Evolutionary conservation across 1,140 invertebrate species (phyloP), one percentile per base, ranked within the genome.

Genomic region (Adelges cooleyi): DNA sequence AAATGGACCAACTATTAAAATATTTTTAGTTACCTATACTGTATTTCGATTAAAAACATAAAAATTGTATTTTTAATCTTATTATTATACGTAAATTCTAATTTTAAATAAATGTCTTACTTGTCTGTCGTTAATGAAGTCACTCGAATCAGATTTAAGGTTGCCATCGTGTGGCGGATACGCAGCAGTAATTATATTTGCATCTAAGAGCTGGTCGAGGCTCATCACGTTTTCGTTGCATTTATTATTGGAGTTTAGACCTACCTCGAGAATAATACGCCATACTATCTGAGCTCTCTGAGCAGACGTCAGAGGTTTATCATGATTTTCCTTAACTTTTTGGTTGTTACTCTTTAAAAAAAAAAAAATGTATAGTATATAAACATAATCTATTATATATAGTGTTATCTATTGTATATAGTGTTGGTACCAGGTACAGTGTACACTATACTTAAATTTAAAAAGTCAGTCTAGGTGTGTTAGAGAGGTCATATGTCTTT

Each of bases 231-330:
- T 29, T 5, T 17, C 11, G 3, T 11, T n/a, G 2, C 11, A n/a
- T 4, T n/a, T 9, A 4, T 23, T 11, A 2, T 40, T 42, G 17
- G 15, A 23, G 23, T 8, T 3, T 8, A 11, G 29, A 17, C 40
- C 40, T 10, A 62, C 46, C n/a, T 6, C n/a, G 2, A 62, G 42
- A 29, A 62, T 9, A 3, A 62, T 46, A 1, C 15, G 27, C 56
- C 56, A 62, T 17, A 48, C 42, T 17, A 62, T 62, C 11, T 62
- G 56, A 20, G 56, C 25, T 17, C 56, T 40, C 22, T 62, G 56
- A 1, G 56, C 56, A 2, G 56, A 62, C 18, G 56, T 62, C 4
- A 48, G 33, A 18, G 9, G 13, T 22, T 11, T 13, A 10, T 18
- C 11, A 10, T 6, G n/a, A 42, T 25, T 23, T 42, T 44, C 15